phyloP scores from a whole-genome alignment of 2,113 vertebrate genomes.

The Cavia aperea region DNA sequence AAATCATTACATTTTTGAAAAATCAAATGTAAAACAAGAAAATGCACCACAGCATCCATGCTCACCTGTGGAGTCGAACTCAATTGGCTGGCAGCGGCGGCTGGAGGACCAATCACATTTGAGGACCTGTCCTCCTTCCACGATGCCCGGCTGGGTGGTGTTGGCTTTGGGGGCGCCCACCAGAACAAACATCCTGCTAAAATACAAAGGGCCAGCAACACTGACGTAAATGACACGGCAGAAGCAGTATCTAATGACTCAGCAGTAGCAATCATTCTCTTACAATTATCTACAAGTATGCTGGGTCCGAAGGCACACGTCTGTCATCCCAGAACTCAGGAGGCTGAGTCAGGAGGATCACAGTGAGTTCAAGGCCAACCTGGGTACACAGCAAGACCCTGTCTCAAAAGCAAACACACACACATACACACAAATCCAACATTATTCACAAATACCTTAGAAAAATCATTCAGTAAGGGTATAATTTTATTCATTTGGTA shows the following conservation, averaged over 20 bases:
- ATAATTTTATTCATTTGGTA: neutral
- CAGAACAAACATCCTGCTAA: conserved; percentile 83
- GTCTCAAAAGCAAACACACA: neutral
- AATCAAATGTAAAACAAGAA: neutral
- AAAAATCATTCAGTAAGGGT: neutral
- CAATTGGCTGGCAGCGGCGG: conserved; percentile 81
- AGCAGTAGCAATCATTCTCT: neutral
- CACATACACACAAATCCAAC: neutral
- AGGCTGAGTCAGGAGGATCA: neutral
- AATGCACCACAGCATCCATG: accelerated
- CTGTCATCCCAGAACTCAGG: neutral
- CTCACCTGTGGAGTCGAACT: conserved; percentile 88
- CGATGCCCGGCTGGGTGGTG: conserved; percentile 78
- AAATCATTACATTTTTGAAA: neutral
- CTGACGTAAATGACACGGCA: neutral
- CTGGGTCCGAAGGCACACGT: neutral
- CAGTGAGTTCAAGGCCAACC: neutral
- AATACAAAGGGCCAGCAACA: conserved; percentile 22
- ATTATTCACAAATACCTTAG: neutral
- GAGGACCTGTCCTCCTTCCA: conserved; percentile 92
- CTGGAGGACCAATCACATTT: conserved; percentile 84
- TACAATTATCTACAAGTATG: neutral
- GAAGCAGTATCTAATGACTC: neutral
- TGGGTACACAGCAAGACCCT: neutral
- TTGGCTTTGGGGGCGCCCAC: conserved; percentile 96